A percentile compares a stretch with the other conserved stretches of the same genome.
Evolutionary conservation across 2,888 invertebrate species (phyloP).

Genomic region (Portevinia maculata): DNA sequence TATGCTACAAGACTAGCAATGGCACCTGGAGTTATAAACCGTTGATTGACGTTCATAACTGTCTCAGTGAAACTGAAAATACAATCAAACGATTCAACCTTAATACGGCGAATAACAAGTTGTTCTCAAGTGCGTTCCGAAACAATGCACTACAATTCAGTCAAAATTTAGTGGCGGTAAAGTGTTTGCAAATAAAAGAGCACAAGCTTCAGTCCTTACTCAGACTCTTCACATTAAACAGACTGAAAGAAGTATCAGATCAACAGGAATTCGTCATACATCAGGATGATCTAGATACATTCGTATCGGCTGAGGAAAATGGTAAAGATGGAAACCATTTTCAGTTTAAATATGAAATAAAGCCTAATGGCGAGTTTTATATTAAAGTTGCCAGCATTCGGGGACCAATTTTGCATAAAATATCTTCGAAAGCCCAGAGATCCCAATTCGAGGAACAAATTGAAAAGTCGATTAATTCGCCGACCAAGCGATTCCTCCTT

Average conservation of each 20-base stretch:
- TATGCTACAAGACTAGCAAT: constrained; percentile 14
- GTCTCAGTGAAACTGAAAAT: constrained; percentile 16
- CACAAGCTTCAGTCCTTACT: constrained; percentile 1
- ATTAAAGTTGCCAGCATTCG: constrained; percentile 5
- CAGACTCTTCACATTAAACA: constrained; percentile 10
- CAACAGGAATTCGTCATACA: neutral
- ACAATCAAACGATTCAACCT: constrained; percentile 22
- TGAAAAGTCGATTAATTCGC: constrained; percentile 7
- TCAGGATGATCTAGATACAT: constrained; percentile 7
- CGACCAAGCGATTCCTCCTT: constrained; percentile 3
- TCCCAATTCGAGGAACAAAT: neutral
- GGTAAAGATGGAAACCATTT: constrained; percentile 5
- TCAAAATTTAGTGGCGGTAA: constrained; percentile 23
- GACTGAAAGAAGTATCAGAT: neutral
- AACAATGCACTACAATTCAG: constrained; percentile 16
- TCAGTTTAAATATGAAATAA: constrained; percentile 20
- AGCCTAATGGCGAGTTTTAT: constrained; percentile 1
- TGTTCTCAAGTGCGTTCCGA: constrained; percentile 1
- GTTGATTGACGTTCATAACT: neutral
- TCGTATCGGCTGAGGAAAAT: constrained; percentile 9
- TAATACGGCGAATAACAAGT: neutral
- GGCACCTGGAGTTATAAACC: constrained; percentile 3
- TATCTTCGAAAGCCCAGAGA: neutral
- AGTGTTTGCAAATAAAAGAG: constrained; percentile 11
- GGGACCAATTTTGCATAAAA: constrained; percentile 1